Conservation (phyloP, 1,140 invertebrate genomes). For the Cotesia chilonis region DNA sequence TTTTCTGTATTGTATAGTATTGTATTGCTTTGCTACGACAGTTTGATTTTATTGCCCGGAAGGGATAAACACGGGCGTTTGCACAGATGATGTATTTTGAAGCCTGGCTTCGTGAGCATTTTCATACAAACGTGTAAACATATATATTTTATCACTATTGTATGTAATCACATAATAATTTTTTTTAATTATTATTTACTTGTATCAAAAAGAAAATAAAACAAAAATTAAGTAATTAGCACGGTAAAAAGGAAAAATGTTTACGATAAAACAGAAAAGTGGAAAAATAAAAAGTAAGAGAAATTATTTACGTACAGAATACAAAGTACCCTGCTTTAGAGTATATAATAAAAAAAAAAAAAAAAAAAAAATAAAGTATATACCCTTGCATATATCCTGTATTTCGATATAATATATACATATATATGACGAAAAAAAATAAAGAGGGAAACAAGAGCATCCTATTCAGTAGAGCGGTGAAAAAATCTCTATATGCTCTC, state of each 20-base stretch:
- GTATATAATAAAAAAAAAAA: too few relatives aligned
- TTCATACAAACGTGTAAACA: neutral
- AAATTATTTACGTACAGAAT: too few relatives aligned
- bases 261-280: too few relatives aligned
- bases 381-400: too few relatives aligned
- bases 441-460: neutral
- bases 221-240: too few relatives aligned
- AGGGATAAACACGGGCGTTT: neutral
- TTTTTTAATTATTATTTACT: too few relatives aligned
- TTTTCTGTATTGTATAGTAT: neutral
- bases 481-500: neutral
- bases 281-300: too few relatives aligned
- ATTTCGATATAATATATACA: too few relatives aligned
- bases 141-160: neutral
- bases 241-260: too few relatives aligned
- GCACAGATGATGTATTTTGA: slow-evolving; percentile 12
- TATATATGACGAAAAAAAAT: neutral
- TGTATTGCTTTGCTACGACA: neutral
- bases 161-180: neutral
- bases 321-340: too few relatives aligned
- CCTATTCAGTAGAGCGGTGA: neutral
- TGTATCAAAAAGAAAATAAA: too few relatives aligned
- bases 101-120: slow-evolving; percentile 1
- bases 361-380: too few relatives aligned
- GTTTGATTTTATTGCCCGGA: slow-evolving; percentile 13